Evolutionary conservation across 2,888 invertebrate genomes (phyloP).

Genomic region (Spicauda simplicius): DNA sequence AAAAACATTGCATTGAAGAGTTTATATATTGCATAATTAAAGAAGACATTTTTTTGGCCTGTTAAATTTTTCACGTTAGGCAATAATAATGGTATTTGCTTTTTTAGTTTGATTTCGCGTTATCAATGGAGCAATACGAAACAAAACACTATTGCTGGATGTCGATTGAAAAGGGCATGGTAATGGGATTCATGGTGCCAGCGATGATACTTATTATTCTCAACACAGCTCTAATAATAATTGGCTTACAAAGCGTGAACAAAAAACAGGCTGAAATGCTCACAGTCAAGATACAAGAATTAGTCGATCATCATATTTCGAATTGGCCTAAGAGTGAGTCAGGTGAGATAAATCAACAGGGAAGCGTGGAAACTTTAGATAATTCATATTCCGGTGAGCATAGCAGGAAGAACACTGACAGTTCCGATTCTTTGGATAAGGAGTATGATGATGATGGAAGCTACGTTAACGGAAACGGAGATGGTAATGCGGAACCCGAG

Average conservation of each 20-base stretch:
- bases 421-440: slow-evolving; percentile 72
- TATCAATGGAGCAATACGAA: slow-evolving; percentile 90
- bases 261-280: slow-evolving; percentile 76
- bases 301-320: slow-evolving; percentile 72
- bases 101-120: slow-evolving; percentile 86
- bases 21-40: too few relatives aligned
- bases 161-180: slow-evolving; percentile 91
- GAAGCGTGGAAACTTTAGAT: slow-evolving; percentile 68
- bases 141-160: slow-evolving; percentile 90
- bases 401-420: slow-evolving; percentile 76
- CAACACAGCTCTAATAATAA: slow-evolving; percentile 85
- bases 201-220: slow-evolving; percentile 87
- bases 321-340: slow-evolving; percentile 70
- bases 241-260: slow-evolving; percentile 79
- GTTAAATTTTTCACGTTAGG: too few relatives aligned
- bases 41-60: too few relatives aligned
- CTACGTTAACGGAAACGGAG: slow-evolving; percentile 60
- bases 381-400: slow-evolving; percentile 66
- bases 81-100: too few relatives aligned
- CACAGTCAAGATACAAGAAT: slow-evolving; percentile 73
- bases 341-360: slow-evolving; percentile 56
- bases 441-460: slow-evolving; percentile 75
- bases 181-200: slow-evolving; percentile 90
- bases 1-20: too few relatives aligned
- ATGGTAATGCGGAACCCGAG: slow-evolving; percentile 58